Base-by-base conservation (phyloP, 2,888 invertebrate genomes). In the Cremastinae sp. region DNA sequence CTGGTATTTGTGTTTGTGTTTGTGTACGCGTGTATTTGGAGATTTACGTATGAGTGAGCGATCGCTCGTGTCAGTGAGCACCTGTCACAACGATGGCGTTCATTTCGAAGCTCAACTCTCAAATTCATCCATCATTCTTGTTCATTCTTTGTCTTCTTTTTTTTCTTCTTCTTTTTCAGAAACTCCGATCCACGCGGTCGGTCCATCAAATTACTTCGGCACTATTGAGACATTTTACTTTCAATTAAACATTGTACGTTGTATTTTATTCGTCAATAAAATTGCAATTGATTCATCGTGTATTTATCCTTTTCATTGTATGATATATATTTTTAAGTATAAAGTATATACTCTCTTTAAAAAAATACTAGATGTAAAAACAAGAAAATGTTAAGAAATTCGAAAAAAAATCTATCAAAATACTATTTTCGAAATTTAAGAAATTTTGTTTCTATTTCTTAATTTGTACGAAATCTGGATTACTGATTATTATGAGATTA, bases 131-230 rank as follows among this genome's bases (percentile, higher is more conserved):
- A 28, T 28, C 75, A 7, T 74, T 47, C 51, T 53, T 51, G 71
- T 69, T 68, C 43, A 49, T 65, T 77, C 20, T 49, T 49, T 74
- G 75, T 62, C 62, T 61, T 73, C 18, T 70, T 68, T 49, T 55
- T 61, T 78, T 37, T 53, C 20, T 72, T 59, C 71, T 79, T 79
- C 79, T 81, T 79, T 84, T 84, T 81, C 84, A 84, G 84, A 84
- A 73, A 59, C 79, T 49, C 65, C 77, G 74, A 75, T 12, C 65
- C 74, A 14, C 53, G 16, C 47, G 69, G 56, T 68, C 71, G 65
- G 20, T 51, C 72, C 66, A 70, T 55, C 53, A 35, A 56, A 62
- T 45, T 39, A 14, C 10, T 37, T 35, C 5, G 18, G n/a, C 4
- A 12, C 20, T 43, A 35, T 45, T 65, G 43, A 58, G 35, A 49